A percentile compares a stretch with the other conserved stretches of the same genome.
Conservation (phyloP, 2,797 vertebrate species). For the Onychomys torridus region DNA sequence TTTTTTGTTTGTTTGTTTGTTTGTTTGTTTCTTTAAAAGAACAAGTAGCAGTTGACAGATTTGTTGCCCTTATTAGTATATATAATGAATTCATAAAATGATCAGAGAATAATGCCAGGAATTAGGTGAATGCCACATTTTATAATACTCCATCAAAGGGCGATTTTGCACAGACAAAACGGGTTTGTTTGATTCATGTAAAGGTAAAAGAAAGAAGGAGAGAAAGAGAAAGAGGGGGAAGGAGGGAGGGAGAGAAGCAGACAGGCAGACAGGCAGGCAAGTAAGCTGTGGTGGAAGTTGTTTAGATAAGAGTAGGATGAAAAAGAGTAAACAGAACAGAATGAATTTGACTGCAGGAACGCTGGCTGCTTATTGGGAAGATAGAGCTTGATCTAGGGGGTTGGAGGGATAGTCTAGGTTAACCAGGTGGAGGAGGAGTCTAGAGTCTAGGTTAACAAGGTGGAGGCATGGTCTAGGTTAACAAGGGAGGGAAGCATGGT, state of each 20-base stretch:
- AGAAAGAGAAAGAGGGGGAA: neutral
- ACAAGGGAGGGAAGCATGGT: too few relatives aligned
- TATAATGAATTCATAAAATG: conserved; percentile 3
- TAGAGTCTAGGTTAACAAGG: too few relatives aligned
- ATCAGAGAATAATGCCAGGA: neutral
- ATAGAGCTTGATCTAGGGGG: neutral
- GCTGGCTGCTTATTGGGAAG: neutral
- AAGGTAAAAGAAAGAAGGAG: neutral
- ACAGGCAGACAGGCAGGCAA: neutral
- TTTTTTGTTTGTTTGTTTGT: too few relatives aligned
- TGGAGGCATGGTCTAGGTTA: too few relatives aligned
- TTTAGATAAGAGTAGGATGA: neutral
- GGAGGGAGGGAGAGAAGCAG: neutral
- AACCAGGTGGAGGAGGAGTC: too few relatives aligned
- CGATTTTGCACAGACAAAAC: neutral
- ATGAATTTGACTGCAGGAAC: neutral
- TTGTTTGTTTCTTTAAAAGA: neutral
- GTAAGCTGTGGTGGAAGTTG: neutral
- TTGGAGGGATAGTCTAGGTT: neutral
- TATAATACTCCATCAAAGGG: neutral
- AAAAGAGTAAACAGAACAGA: neutral
- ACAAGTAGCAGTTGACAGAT: neutral
- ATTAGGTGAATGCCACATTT: neutral
- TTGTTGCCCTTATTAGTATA: neutral
- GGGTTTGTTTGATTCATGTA: neutral